Base-by-base conservation (phyloP, 2,888 invertebrate species). In the Heliconius aoede region DNA sequence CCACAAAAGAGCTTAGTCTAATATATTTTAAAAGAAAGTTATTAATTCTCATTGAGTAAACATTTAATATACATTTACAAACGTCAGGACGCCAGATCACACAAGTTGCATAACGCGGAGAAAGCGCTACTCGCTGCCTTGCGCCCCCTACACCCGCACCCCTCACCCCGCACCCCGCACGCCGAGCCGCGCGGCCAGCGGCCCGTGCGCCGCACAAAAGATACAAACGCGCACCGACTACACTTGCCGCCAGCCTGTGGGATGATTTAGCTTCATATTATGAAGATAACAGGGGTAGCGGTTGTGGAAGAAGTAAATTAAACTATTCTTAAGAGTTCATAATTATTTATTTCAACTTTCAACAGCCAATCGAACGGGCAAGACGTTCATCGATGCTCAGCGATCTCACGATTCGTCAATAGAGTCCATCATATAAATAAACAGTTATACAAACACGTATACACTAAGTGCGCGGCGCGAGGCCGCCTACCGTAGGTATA, bases 301-400 rank as follows among this genome's bases (percentile, higher is more conserved):
- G 28, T 26, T 13, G 7, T 28, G 4, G 36, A 18, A 21, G 36
- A 60, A 4, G 24, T 55, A 73, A 73, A 76, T 72, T 4, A 76
- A 58, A 73, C 30, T 51, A 26, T 30, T 4, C 1, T 60, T 46
- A 62, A 11, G n/a, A 81, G 84, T 81, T 82, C 77, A 85, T 83
- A 83, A 84, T 88, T 84, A 86, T 86, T 90, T 87, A 58, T 86
- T 83, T 76, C 65, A 65, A 65, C 36, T 83, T 87, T 87, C 81
- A 91, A 90, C 90, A 89, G 88, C 87, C 90, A 91, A 88, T 88
- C 86, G 85, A 88, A 87, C 87, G 86, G 85, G 83, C 82, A 80
- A 81, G 77, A 77, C 80, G 84, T 79, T 85, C 83, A 82, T 79
- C 81, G 80, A 79, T 80, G 83, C 55, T 69, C 69, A 55, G 65